Conservation (phyloP, 1,140 invertebrate species). For the Drosophila lowei region DNA sequence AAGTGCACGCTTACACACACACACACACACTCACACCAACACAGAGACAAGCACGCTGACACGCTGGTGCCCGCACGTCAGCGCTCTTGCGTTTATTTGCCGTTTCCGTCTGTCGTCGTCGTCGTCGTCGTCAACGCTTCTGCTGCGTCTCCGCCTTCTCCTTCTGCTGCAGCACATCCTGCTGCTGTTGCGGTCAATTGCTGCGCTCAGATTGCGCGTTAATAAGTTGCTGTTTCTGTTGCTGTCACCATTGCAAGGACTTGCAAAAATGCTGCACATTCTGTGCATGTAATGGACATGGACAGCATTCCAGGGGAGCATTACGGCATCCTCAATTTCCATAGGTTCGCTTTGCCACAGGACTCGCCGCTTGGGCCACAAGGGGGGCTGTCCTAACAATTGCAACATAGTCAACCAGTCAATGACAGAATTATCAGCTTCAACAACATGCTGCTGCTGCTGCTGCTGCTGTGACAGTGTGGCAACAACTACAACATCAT, state of each 20-base stretch:
- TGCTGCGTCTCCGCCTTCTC: constrained; percentile 7
- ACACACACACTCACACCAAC: constrained; percentile 27
- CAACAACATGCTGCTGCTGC: constrained; percentile 72
- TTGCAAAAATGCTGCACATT: constrained; percentile 46
- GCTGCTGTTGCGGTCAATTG: constrained; percentile 66
- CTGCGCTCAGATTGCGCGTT: constrained; percentile 70
- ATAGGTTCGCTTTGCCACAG: constrained; percentile 59
- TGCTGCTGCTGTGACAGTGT: constrained; percentile 24
- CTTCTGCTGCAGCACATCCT: constrained; percentile 16
- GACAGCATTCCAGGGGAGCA: constrained; percentile 9
- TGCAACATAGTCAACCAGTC: constrained; percentile 70
- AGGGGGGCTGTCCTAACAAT: constrained; percentile 19
- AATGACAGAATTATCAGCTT: constrained; percentile 71
- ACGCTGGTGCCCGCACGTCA: constrained; percentile 67
- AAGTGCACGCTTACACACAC: constrained; percentile 36
- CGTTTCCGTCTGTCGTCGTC: constrained; percentile 71
- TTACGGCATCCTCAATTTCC: constrained; percentile 62
- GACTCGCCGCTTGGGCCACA: constrained; percentile 2
- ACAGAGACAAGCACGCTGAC: constrained; percentile 49
- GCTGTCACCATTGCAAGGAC: constrained; percentile 54
- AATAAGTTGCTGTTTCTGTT: constrained; percentile 58
- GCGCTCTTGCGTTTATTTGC: constrained; percentile 79
- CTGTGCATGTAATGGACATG: constrained; percentile 54
- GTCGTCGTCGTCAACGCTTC: constrained; percentile 17
- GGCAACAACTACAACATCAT: constrained; percentile 35